Conservation (phyloP, 1,140 invertebrate genomes). For the Melanaphis sacchari region DNA sequence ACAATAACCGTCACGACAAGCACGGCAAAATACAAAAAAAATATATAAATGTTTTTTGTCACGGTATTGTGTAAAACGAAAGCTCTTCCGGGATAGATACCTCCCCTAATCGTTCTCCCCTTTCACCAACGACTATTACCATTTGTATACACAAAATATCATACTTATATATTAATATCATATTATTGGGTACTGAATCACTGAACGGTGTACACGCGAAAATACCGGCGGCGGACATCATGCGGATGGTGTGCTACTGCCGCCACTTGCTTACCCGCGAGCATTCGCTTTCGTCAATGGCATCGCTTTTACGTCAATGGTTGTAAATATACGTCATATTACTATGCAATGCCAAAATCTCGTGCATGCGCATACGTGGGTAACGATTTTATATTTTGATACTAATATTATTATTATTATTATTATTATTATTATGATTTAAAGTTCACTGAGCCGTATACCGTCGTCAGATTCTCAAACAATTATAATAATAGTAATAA, state of each 20-base stretch:
- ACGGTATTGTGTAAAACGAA: not conserved
- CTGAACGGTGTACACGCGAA: not conserved
- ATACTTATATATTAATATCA: no score
- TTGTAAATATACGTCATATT: not conserved
- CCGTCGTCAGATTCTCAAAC: not conserved
- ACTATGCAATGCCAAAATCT: not conserved
- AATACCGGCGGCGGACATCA: not conserved
- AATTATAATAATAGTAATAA: conserved; percentile 9
- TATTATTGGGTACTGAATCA: not conserved
- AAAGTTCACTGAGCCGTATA: not conserved
- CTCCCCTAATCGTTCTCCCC: no score
- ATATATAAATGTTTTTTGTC: not conserved
- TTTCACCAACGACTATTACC: not conserved
- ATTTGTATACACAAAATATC: not conserved
- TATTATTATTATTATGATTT: not conserved
- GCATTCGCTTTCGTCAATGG: conserved; percentile 15
- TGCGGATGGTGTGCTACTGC: not conserved
- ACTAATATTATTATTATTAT: not conserved
- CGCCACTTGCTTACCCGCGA: not conserved
- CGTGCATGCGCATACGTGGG: not conserved
- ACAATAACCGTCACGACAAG: not conserved
- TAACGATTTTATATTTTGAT: not conserved
- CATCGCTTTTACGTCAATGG: conserved; percentile 11
- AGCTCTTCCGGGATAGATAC: not conserved
- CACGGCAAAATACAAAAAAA: not conserved